Base-by-base conservation (phyloP, 2,888 invertebrate genomes). In the Tinea semifulvella region DNA sequence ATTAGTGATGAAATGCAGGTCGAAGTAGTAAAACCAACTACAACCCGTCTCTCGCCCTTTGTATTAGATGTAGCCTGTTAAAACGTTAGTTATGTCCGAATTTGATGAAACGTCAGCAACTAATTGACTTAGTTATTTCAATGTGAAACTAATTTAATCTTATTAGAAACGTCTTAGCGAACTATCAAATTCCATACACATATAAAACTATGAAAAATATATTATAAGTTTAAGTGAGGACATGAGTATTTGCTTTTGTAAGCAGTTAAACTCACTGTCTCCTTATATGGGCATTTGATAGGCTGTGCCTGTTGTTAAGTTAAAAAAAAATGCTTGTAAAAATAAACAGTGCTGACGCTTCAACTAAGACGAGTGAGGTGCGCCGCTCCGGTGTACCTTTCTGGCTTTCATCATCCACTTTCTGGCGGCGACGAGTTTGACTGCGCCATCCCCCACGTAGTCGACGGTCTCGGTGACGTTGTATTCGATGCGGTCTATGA, bases 401-500 rank as follows among this genome's bases (percentile, higher is more conserved):
- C 93, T 85, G 56, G 96, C 93, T 82, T 94, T 94, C 69, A 85
- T 86, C 73, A 91, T 90, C 83, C 93, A 96, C 62, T 87, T 85
- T 63, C 88, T 85, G 54, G 96, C 96, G 65, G 85, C 82, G 68
- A 84, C 84, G 56, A 95, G 88, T 72, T 96, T 88, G 56, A 81
- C 84, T 59, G 88, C 89, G 57, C 93, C 95, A 53, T 86, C 83
- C 65, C 88, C 89, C 61, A 95, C 90, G 83, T 91, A 91, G 74
- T 93, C 91, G 56, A 87, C 87, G 54, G 94, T 90, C 73, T 90
- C 88, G 61, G 89, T 88, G 56, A 96, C 96, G 82, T 95, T 93
- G 84, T 91, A 91, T 84, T 96, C 96, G 81, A 96, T 92, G 74
- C 93, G 87, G 84, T 96, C 94, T 68, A 96, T 88, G 86, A 94